These are phyloP conservation scores for Leptopterna dolabrata DNA, from an alignment of 2,888 invertebrate species.

Conservation along the genomic window DNA sequence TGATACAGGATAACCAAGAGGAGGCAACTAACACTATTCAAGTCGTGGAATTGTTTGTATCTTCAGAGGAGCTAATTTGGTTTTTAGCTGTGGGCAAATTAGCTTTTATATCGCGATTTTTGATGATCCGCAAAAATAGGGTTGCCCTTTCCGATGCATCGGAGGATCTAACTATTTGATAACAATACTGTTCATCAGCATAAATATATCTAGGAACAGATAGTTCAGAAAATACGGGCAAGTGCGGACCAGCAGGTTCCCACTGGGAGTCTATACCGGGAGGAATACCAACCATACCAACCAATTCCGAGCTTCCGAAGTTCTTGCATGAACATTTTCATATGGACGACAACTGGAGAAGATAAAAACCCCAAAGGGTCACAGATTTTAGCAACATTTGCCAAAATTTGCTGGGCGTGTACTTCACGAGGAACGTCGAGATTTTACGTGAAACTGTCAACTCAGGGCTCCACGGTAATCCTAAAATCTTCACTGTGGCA, in stretches of 20 bases:
- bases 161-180: slow-evolving; percentile 6
- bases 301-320: neutral
- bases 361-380: slow-evolving; percentile 28
- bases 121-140: neutral
- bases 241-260: neutral
- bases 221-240: neutral
- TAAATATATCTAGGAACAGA: slow-evolving; percentile 15
- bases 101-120: neutral
- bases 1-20: neutral
- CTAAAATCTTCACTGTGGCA: slow-evolving; percentile 57
- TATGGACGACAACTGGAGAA: neutral
- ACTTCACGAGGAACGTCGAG: neutral
- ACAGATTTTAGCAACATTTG: slow-evolving; percentile 7
- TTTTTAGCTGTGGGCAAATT: neutral
- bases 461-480: slow-evolving; percentile 57
- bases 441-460: slow-evolving; percentile 53
- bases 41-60: neutral
- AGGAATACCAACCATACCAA: slow-evolving; percentile 20
- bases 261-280: neutral
- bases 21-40: neutral
- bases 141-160: slow-evolving; percentile 27
- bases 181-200: neutral
- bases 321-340: slow-evolving; percentile 18
- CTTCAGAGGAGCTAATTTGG: slow-evolving; percentile 9
- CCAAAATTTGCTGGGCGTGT: slow-evolving; percentile 59